A percentile compares a stretch with the other conserved stretches of the same genome.
Evolutionary conservation across 2,888 invertebrate species (phyloP).

Genomic region (Chalcis sispes): DNA sequence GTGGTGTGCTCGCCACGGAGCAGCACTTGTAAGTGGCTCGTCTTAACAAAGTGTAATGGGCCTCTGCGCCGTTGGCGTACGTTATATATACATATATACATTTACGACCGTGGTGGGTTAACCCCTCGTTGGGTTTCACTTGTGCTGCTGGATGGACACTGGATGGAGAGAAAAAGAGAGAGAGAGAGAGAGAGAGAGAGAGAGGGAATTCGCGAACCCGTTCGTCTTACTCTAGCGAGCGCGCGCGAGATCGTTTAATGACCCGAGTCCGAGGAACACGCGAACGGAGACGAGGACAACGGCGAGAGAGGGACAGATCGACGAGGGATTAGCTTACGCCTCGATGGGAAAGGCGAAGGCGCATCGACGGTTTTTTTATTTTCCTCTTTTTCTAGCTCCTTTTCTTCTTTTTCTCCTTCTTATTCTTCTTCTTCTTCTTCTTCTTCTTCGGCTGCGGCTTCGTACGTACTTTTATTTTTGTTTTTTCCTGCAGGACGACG

Average conservation of each 20-base stretch:
- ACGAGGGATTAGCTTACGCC: constrained; percentile 32
- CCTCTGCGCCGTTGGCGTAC: not conserved
- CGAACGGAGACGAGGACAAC: no score
- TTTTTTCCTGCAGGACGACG: not conserved
- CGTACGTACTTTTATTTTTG: not conserved
- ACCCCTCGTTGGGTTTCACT: no score
- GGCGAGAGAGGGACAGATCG: constrained; percentile 26
- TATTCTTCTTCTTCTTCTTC: not conserved
- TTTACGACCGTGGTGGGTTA: no score
- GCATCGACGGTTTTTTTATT: not conserved
- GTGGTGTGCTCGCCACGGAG: constrained; percentile 33
- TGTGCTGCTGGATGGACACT: no score
- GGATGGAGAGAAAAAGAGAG: no score
- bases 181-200: no score
- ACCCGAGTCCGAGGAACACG: constrained; percentile 21
- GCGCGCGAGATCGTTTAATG: constrained; percentile 54
- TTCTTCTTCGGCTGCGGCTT: not conserved
- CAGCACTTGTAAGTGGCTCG: constrained; percentile 60
- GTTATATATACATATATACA: not conserved
- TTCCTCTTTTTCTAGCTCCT: not conserved
- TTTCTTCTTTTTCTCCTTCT: not conserved
- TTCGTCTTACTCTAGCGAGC: constrained; percentile 57
- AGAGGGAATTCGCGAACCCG: constrained; percentile 18
- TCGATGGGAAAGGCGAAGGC: constrained; percentile 21
- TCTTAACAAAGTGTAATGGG: constrained; percentile 63